A percentile compares a stretch with the other conserved stretches of the same genome.
Evolutionary conservation across 1,140 invertebrate genomes (phyloP).

Genomic region (Drosophila setifemur): DNA sequence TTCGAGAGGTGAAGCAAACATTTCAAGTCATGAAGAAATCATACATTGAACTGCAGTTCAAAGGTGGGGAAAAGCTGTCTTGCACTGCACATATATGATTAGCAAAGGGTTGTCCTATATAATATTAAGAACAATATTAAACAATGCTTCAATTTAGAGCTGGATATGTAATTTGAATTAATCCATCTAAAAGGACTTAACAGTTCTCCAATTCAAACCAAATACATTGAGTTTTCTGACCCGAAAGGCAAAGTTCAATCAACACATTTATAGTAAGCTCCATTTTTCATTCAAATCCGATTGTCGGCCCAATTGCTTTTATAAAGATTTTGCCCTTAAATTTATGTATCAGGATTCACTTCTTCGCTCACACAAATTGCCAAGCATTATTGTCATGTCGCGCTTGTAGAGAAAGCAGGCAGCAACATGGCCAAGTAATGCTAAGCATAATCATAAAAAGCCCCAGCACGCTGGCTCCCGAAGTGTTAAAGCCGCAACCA

Average conservation of each 20-base stretch:
- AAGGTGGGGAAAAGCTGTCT: not conserved
- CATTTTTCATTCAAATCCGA: too few species aligned
- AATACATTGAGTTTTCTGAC: too few species aligned
- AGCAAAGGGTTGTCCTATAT: too few species aligned
- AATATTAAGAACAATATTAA: not conserved
- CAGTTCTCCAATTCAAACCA: too few species aligned
- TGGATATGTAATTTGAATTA: too few species aligned
- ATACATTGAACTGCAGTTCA: not conserved
- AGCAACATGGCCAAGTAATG: constrained; percentile 45
- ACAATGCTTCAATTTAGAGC: too few species aligned
- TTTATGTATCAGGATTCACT: constrained; percentile 13
- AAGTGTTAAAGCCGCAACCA: constrained; percentile 51
- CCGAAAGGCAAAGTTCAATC: too few species aligned
- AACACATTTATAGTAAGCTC: too few species aligned
- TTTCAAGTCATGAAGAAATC: not conserved
- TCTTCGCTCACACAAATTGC: constrained; percentile 21
- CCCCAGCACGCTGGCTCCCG: constrained; percentile 19
- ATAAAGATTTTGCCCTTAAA: not conserved
- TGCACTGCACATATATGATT: too few species aligned
- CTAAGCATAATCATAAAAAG: constrained; percentile 63
- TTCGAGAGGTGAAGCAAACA: not conserved
- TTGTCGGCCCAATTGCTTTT: not conserved
- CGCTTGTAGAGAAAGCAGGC: constrained; percentile 10
- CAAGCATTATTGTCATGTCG: constrained; percentile 12
- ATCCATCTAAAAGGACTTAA: too few species aligned